phyloP scores from a whole-genome alignment of 2,888 invertebrate species.

The Cyclophora punctaria region DNA sequence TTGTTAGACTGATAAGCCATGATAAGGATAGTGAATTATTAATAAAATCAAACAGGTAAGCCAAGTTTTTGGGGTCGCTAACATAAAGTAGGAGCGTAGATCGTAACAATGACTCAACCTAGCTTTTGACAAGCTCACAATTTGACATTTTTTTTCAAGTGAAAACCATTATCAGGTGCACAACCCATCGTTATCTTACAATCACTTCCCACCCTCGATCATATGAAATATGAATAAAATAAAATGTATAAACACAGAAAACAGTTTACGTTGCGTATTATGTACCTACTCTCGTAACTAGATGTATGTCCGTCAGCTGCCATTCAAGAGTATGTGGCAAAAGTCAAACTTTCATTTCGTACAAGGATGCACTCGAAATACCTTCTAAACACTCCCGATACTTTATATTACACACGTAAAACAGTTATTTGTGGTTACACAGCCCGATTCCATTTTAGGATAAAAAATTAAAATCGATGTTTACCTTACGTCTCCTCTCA shows the following conservation, averaged over 20 bases:
- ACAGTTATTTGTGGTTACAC: constrained; percentile 38
- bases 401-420: constrained; percentile 33
- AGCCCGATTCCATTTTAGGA: constrained; percentile 53
- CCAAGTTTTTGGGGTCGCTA: constrained; percentile 32
- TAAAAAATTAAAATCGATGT: constrained; percentile 74
- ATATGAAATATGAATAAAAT: constrained; percentile 35
- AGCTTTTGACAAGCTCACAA: constrained; percentile 68
- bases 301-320: constrained; percentile 72
- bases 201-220: constrained; percentile 30
- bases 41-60: constrained; percentile 26
- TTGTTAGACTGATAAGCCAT: too few relatives aligned
- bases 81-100: constrained; percentile 41
- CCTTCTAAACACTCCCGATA: constrained; percentile 59
- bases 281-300: constrained; percentile 61
- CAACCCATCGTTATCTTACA: constrained; percentile 41
- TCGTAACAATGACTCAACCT: constrained; percentile 71
- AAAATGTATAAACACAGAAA: constrained; percentile 37
- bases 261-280: constrained; percentile 54
- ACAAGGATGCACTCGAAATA: constrained; percentile 75
- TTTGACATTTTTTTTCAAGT: constrained; percentile 64
- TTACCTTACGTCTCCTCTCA: constrained; percentile 75
- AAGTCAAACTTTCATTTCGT: constrained; percentile 75
- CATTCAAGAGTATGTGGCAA: constrained; percentile 76
- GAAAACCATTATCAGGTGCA: constrained; percentile 57
- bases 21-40: too few relatives aligned